These are phyloP conservation scores for Eulemur mongoz DNA, from an alignment of 2,797 vertebrate genomes.

Conservation along the genomic window DNA sequence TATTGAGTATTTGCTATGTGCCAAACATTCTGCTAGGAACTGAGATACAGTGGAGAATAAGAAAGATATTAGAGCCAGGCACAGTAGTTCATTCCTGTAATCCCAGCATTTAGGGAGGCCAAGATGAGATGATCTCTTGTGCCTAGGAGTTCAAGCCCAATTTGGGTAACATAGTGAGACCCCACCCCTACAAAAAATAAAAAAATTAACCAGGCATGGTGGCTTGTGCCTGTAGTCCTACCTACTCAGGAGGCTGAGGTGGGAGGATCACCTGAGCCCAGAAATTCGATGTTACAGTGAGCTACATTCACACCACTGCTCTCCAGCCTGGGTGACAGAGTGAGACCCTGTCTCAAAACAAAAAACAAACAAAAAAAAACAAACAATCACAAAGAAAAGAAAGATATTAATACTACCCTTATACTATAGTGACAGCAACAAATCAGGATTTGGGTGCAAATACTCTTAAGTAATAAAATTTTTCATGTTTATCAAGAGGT, in stretches of 20 bases:
- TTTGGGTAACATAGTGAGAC: background rate
- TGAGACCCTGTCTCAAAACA: background rate
- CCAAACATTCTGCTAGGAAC: conserved; percentile 1
- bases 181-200: background rate
- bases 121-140: background rate
- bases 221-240: background rate
- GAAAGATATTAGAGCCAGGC: background rate
- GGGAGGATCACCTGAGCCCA: background rate
- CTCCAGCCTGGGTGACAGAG: background rate
- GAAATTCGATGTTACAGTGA: background rate
- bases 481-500: conserved; percentile 4
- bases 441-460: background rate
- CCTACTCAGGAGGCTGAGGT: background rate
- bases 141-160: background rate
- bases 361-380: background rate
- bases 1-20: conserved; percentile 52
- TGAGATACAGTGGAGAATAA: background rate
- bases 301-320: background rate
- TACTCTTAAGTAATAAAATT: background rate
- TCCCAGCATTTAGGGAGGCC: background rate
- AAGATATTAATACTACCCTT: background rate
- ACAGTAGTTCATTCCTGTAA: background rate
- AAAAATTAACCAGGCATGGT: background rate
- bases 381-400: background rate
- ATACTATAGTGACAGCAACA: background rate